Percentiles rank a stretch among this genome's conserved stretches.
phyloP scores from a whole-genome alignment of 2,888 invertebrate species.

The Dorcus parallelipipedus region DNA sequence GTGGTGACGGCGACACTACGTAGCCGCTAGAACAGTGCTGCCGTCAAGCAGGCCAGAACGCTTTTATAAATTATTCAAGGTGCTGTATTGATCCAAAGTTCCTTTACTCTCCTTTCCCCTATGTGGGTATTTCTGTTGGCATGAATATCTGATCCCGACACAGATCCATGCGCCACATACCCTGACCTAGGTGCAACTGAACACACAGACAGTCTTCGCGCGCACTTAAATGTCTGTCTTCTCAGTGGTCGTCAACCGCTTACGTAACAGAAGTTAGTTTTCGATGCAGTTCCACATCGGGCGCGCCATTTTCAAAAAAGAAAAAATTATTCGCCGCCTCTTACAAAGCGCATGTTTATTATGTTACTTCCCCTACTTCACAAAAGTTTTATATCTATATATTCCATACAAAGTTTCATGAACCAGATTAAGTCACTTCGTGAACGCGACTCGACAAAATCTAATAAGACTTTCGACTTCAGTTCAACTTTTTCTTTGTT shows the following conservation, averaged over 20 bases:
- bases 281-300: too few relatives aligned
- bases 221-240: constrained; percentile 23
- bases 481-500: constrained; percentile 10
- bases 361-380: not conserved
- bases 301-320: too few relatives aligned
- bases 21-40: constrained; percentile 33
- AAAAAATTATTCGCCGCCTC: too few relatives aligned
- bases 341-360: not conserved
- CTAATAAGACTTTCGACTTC: constrained; percentile 13
- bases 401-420: constrained; percentile 2
- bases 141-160: constrained; percentile 30
- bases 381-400: not conserved
- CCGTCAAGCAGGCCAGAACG: constrained; percentile 42
- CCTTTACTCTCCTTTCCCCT: constrained; percentile 41
- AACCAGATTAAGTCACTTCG: constrained; percentile 12
- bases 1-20: constrained; percentile 33
- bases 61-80: constrained; percentile 50
- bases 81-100: constrained; percentile 47
- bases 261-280: constrained; percentile 8
- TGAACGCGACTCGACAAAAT: constrained; percentile 7
- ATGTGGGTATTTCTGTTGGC: constrained; percentile 32
- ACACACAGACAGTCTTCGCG: constrained; percentile 19
- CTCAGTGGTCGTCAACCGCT: constrained; percentile 11
- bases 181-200: constrained; percentile 28
- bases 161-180: constrained; percentile 26